Evolutionary conservation across 2,888 invertebrate species (phyloP).

Genomic region (Hybos culiciformis): DNA sequence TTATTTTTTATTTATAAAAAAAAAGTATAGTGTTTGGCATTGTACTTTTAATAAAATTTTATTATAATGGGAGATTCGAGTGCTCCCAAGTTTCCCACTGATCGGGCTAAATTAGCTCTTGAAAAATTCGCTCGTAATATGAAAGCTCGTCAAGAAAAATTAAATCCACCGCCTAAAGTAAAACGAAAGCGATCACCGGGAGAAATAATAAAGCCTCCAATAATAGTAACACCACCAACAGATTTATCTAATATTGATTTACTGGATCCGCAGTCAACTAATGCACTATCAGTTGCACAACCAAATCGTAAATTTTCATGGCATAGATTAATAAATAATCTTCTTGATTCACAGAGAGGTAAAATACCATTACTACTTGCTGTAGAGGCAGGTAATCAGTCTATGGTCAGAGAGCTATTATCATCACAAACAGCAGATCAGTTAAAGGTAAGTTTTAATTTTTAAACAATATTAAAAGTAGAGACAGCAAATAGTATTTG

Average conservation of each 20-base stretch:
- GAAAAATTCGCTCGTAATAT: slow-evolving; percentile 36
- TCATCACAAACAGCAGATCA: slow-evolving; percentile 78
- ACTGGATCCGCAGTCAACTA: too few species aligned
- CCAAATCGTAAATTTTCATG: slow-evolving; percentile 26
- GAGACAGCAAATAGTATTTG: too few species aligned
- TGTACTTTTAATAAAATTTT: too few species aligned
- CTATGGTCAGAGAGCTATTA: slow-evolving; percentile 86
- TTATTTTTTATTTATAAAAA: too few species aligned
- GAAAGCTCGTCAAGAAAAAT: too few species aligned
- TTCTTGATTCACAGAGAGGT: slow-evolving; percentile 62
- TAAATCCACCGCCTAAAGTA: too few species aligned
- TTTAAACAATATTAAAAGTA: too few species aligned
- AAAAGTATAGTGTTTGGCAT: too few species aligned
- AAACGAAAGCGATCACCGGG: too few species aligned
- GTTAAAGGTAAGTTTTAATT: slow-evolving; percentile 49
- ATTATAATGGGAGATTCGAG: slow-evolving; percentile 1
- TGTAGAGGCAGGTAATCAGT: slow-evolving; percentile 89
- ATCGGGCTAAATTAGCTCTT: slow-evolving; percentile 19
- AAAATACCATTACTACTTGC: slow-evolving; percentile 88
- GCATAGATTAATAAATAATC: slow-evolving; percentile 44
- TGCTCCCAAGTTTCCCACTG: slow-evolving; percentile 2
- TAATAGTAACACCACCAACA: background rate
- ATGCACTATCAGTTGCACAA: too few species aligned
- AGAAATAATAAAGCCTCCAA: too few species aligned
- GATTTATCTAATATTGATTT: too few species aligned